Percentiles rank a stretch among this genome's conserved stretches.
Evolutionary conservation across 2,888 invertebrate species (phyloP).

Genomic region (Cepaea hortensis): DNA sequence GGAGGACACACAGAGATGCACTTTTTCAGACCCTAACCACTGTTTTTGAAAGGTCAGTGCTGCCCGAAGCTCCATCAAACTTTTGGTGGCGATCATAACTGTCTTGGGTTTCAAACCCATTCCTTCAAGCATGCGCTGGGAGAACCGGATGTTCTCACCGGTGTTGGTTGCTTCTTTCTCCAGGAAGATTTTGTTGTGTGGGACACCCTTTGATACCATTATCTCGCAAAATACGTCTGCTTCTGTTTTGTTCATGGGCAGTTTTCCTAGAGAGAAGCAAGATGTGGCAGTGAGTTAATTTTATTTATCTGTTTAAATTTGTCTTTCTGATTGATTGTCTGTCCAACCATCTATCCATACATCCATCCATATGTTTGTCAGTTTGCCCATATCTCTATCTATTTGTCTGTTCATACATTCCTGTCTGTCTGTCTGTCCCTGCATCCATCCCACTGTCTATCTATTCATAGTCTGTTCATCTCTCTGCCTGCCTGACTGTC

Average conservation of each 20-base stretch:
- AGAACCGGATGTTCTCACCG: constrained; percentile 66
- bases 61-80: constrained; percentile 68
- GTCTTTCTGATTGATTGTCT: too few species aligned
- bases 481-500: too few species aligned
- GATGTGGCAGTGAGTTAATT: too few species aligned
- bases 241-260: constrained; percentile 63
- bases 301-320: too few species aligned
- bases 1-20: constrained; percentile 62
- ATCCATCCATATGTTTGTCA: too few species aligned
- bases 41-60: constrained; percentile 71
- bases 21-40: constrained; percentile 61
- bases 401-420: too few species aligned
- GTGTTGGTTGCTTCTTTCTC: constrained; percentile 68
- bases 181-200: constrained; percentile 59
- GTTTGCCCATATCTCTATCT: too few species aligned
- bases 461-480: too few species aligned
- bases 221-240: constrained; percentile 65
- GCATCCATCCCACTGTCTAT: too few species aligned
- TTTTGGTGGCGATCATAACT: constrained; percentile 69
- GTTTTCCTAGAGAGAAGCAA: constrained; percentile 32
- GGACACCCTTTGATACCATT: constrained; percentile 63
- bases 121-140: constrained; percentile 57
- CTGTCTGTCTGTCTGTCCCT: too few species aligned
- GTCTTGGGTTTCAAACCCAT: constrained; percentile 49
- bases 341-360: too few species aligned